phyloP scores from a whole-genome alignment of 2,888 invertebrate species.

The Geotrupes spiniger region DNA sequence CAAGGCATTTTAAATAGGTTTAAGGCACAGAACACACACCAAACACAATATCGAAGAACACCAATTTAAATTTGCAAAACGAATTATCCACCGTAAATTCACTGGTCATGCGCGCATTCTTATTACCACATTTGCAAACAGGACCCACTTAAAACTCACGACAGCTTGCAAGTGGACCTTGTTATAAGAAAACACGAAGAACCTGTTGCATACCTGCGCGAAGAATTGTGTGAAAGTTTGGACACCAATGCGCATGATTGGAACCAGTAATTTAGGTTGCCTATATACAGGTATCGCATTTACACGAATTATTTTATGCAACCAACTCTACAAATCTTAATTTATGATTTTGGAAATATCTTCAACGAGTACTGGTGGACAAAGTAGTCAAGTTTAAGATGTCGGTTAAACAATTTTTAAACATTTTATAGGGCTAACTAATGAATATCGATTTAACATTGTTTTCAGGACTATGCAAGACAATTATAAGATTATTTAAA shows the following conservation, averaged over 20 bases:
- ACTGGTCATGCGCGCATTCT: conserved; percentile 23
- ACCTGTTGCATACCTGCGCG: conserved; percentile 30
- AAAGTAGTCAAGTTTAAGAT: too few relatives aligned
- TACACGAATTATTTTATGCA: too few relatives aligned
- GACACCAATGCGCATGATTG: conserved; percentile 14
- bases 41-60: conserved; percentile 7
- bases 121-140: conserved; percentile 23
- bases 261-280: conserved; percentile 7
- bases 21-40: conserved; percentile 13
- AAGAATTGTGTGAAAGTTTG: conserved; percentile 27
- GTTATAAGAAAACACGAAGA: conserved; percentile 26
- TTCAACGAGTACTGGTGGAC: too few relatives aligned
- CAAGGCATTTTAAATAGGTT: conserved; percentile 72
- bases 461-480: too few relatives aligned
- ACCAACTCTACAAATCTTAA: too few relatives aligned
- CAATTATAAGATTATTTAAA: too few relatives aligned
- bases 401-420: too few relatives aligned
- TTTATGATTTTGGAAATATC: too few relatives aligned
- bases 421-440: too few relatives aligned
- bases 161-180: conserved; percentile 22
- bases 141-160: conserved; percentile 24
- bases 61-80: conserved; percentile 6
- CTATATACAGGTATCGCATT: too few relatives aligned
- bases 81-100: conserved; percentile 15
- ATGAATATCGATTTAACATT: too few relatives aligned